These are phyloP conservation scores for Abramis brama DNA, from an alignment of 2,113 vertebrate species.

Conservation along the genomic window DNA sequence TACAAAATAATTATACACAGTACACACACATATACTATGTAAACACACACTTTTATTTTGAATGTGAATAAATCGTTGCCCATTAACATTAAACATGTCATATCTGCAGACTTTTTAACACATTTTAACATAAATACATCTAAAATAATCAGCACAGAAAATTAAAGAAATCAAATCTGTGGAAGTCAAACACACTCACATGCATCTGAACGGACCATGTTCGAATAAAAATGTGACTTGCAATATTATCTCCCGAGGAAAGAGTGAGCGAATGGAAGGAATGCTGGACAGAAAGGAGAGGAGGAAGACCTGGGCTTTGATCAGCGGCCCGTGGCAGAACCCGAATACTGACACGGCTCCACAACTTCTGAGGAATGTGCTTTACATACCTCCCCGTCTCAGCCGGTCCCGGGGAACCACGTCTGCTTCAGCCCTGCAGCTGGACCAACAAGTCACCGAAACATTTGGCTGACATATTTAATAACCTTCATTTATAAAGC, in stretches of 20 bases:
- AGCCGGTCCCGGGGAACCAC: conserved; percentile 61
- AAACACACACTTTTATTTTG: too few species aligned
- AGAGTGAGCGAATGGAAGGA: conserved; percentile 58
- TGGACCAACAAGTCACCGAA: conserved; percentile 67
- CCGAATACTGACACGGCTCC: conserved; percentile 62
- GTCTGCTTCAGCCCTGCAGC: conserved; percentile 64
- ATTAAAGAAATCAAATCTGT: background rate
- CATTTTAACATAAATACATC: background rate
- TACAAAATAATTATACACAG: too few species aligned
- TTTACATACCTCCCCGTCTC: conserved; percentile 66
- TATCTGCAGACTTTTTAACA: too few species aligned
- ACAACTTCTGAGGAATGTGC: conserved; percentile 64
- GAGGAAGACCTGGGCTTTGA: conserved; percentile 64
- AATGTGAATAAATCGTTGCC: too few species aligned
- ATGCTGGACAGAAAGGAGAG: conserved; percentile 47
- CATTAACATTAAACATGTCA: too few species aligned
- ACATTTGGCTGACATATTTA: conserved; percentile 48
- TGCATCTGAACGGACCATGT: background rate
- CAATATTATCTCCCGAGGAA: conserved; percentile 42
- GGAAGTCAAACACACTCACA: background rate
- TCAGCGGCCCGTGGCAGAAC: conserved; percentile 66
- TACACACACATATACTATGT: too few species aligned
- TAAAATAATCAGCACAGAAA: background rate
- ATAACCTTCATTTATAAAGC: conserved; percentile 44
- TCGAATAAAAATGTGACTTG: background rate